Percentiles rank a stretch among this genome's conserved stretches.
These are phyloP conservation scores for Julus scanicus DNA, from an alignment of 2,888 invertebrate species.

Conservation along the genomic window DNA sequence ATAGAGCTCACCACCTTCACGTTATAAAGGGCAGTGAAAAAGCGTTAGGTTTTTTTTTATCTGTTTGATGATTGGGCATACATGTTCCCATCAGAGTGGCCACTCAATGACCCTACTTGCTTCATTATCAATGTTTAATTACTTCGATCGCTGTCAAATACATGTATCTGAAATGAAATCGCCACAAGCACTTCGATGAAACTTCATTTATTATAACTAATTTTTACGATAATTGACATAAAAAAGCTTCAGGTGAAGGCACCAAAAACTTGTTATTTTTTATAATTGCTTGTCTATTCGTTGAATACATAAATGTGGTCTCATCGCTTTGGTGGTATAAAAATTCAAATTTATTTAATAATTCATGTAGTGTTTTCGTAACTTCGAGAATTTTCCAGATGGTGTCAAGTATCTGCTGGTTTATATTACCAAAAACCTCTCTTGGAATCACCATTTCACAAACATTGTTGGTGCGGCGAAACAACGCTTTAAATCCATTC, in stretches of 20 bases:
- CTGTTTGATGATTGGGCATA: background rate
- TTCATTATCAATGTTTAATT: constrained; percentile 12
- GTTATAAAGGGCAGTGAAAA: constrained; percentile 12
- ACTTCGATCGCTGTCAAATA: constrained; percentile 19
- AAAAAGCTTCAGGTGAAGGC: background rate
- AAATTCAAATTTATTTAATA: background rate
- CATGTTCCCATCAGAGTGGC: background rate
- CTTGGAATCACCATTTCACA: too few relatives aligned
- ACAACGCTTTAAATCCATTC: too few relatives aligned
- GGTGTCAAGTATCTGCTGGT: too few relatives aligned
- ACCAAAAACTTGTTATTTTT: background rate
- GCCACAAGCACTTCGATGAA: background rate
- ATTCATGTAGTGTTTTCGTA: background rate
- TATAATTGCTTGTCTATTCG: background rate
- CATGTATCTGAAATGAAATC: background rate
- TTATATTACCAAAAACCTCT: too few relatives aligned
- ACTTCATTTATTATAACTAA: constrained; percentile 40
- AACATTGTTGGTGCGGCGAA: too few relatives aligned
- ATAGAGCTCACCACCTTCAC: background rate
- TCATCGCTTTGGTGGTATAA: background rate
- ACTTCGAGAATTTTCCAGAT: too few relatives aligned
- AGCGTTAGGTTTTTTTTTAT: constrained; percentile 2
- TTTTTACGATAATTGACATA: constrained; percentile 16
- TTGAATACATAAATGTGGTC: background rate
- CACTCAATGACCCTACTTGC: constrained; percentile 10